Percentiles rank a stretch among this genome's conserved stretches.
Evolutionary conservation across 2,113 vertebrate species (phyloP).

Genomic region (Gallinago media): DNA sequence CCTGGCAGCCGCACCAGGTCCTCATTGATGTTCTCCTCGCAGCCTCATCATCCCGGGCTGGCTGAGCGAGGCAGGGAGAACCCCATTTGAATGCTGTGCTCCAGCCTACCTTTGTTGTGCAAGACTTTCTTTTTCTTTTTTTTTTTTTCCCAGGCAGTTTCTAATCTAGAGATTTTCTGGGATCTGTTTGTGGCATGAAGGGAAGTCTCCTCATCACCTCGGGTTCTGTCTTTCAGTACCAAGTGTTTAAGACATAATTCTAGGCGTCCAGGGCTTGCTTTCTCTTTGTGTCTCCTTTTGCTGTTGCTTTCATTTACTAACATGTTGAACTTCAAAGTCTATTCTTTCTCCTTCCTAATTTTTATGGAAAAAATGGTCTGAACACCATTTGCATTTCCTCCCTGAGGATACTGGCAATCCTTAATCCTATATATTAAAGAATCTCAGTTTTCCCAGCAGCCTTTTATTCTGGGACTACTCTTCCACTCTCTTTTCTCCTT

Average conservation of each 20-base stretch:
- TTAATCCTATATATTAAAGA: constrained; percentile 70
- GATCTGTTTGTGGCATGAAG: constrained; percentile 40
- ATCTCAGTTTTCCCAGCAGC: constrained; percentile 58
- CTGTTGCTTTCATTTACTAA: constrained; percentile 66
- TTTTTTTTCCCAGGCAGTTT: constrained; percentile 52
- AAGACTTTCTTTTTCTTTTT: constrained; percentile 44
- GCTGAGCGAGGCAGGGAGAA: not conserved
- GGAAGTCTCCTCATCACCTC: constrained; percentile 61
- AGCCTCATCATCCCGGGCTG: not conserved
- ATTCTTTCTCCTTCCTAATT: constrained; percentile 67
- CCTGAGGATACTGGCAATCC: constrained; percentile 66
- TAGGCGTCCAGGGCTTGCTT: constrained; percentile 62
- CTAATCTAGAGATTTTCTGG: constrained; percentile 70
- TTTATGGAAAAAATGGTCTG: constrained; percentile 70
- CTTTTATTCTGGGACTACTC: constrained; percentile 28
- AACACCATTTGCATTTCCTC: constrained; percentile 64
- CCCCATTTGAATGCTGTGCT: not conserved
- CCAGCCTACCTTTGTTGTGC: constrained; percentile 34
- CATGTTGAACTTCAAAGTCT: constrained; percentile 69
- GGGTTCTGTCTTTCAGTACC: constrained; percentile 63
- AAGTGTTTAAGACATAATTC: constrained; percentile 60
- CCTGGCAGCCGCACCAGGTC: not conserved
- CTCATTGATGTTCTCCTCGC: fast-evolving
- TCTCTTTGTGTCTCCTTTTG: constrained; percentile 66
- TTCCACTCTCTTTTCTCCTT: constrained; percentile 50